These are phyloP conservation scores for Pristis pectinata DNA, from an alignment of 2,797 vertebrate genomes.

Conservation along the genomic window DNA sequence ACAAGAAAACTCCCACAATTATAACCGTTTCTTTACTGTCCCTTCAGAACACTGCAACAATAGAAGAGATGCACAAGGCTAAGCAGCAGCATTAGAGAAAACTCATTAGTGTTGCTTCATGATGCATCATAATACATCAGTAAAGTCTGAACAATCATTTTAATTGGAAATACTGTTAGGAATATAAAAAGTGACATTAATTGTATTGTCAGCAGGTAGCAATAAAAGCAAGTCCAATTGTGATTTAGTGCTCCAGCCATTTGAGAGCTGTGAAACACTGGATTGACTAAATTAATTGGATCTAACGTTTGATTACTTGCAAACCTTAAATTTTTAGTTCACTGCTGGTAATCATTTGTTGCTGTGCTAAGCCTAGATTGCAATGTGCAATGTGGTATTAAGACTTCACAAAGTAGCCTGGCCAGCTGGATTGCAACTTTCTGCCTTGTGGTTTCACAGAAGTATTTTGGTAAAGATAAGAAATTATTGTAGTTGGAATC, in stretches of 20 bases:
- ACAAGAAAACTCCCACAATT: neutral
- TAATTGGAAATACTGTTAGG: constrained; percentile 4
- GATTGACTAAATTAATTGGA: constrained; percentile 20
- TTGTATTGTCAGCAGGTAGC: constrained; percentile 15
- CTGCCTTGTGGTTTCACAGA: neutral
- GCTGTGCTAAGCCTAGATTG: neutral
- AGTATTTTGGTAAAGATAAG: neutral
- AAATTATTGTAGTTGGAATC: neutral
- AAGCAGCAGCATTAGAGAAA: neutral
- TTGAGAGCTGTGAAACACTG: neutral
- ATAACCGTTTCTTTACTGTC: constrained; percentile 3
- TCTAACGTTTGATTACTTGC: constrained; percentile 24
- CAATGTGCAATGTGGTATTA: neutral
- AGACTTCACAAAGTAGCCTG: neutral
- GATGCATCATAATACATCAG: constrained; percentile 20
- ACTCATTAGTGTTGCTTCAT: constrained; percentile 22
- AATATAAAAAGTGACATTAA: constrained; percentile 11
- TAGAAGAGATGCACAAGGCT: neutral
- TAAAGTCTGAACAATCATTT: constrained; percentile 27
- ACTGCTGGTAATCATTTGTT: neutral
- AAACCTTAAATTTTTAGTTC: neutral
- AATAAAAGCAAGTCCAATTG: neutral
- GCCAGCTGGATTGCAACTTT: neutral
- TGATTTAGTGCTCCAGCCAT: neutral
- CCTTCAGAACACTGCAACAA: neutral